Evolutionary conservation across 2,113 vertebrate species (phyloP).

Genomic region (Aspidoscelis tigris): DNA sequence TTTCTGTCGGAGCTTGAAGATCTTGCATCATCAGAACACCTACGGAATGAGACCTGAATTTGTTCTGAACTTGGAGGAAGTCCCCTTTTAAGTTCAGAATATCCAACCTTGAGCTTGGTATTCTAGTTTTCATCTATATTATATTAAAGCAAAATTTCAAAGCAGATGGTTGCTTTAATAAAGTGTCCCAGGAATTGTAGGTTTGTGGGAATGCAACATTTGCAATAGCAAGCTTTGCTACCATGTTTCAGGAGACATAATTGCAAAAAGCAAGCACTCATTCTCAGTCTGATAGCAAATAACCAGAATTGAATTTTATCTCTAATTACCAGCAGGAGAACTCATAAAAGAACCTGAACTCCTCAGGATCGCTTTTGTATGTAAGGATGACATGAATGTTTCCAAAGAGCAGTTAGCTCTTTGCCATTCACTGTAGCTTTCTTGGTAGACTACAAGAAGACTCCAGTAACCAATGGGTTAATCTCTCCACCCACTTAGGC

Average conservation of each 20-base stretch:
- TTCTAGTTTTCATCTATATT: conserved; percentile 4
- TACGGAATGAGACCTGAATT: too few species aligned
- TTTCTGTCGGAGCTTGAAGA: too few species aligned
- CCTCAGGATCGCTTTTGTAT: too few species aligned
- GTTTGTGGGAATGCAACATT: not conserved
- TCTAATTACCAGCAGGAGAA: not conserved
- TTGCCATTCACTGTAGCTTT: not conserved
- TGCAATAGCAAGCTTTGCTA: not conserved
- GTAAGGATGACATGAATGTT: not conserved
- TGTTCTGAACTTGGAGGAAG: too few species aligned
- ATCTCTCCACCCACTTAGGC: too few species aligned
- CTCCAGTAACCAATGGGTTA: too few species aligned
- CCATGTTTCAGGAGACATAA: conserved; percentile 9
- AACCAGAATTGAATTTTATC: not conserved
- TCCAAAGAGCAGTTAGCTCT: too few species aligned
- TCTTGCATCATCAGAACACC: too few species aligned
- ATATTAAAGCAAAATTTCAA: not conserved
- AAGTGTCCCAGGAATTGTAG: not conserved
- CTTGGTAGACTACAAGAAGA: not conserved
- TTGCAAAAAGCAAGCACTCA: not conserved
- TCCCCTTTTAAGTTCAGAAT: too few species aligned
- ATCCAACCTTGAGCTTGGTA: too few species aligned
- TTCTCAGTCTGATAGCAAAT: conserved; percentile 3
- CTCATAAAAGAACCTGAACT: too few species aligned
- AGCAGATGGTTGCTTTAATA: not conserved